These are phyloP conservation scores for Taurulus bubalis DNA, from an alignment of 2,113 vertebrate species.

Conservation along the genomic window DNA sequence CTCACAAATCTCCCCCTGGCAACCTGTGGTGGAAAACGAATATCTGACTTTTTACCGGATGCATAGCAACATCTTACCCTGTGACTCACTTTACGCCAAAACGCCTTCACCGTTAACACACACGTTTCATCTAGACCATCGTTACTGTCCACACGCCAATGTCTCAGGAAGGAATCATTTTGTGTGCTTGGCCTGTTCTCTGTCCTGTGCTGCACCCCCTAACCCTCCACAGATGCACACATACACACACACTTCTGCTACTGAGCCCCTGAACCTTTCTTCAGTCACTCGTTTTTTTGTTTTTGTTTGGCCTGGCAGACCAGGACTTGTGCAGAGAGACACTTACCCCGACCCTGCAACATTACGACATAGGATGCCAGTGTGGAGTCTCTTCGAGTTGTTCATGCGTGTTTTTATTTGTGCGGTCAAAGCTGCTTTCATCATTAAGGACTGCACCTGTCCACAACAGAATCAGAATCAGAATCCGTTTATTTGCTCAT, in stretches of 20 bases:
- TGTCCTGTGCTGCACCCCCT: slow-evolving; percentile 73
- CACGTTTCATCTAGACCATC: slow-evolving; percentile 61
- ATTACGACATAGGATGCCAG: slow-evolving; percentile 65
- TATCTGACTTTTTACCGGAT: slow-evolving; percentile 62
- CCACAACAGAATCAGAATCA: too few species aligned
- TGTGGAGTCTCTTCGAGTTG: slow-evolving; percentile 64
- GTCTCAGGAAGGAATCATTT: slow-evolving; percentile 85
- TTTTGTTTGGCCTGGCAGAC: slow-evolving; percentile 50
- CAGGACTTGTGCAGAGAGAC: slow-evolving; percentile 67
- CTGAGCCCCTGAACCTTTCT: slow-evolving; percentile 74
- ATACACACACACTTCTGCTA: slow-evolving; percentile 69
- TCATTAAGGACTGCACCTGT: slow-evolving; percentile 76
- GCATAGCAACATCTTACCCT: slow-evolving; percentile 72
- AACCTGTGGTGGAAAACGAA: slow-evolving; percentile 64
- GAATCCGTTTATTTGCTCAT: too few species aligned
- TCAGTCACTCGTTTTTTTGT: slow-evolving; percentile 57
- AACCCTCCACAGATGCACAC: slow-evolving; percentile 54
- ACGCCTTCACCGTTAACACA: slow-evolving; percentile 75
- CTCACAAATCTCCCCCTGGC: slow-evolving; percentile 37
- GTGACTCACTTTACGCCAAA: slow-evolving; percentile 78
- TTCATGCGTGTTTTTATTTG: slow-evolving; percentile 70
- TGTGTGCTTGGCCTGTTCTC: slow-evolving; percentile 79
- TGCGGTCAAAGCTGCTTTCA: slow-evolving; percentile 79
- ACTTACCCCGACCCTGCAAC: slow-evolving; percentile 37
- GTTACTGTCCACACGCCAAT: slow-evolving; percentile 79